Conservation (phyloP, 2,797 vertebrate species). For the Chrosomus eos region DNA sequence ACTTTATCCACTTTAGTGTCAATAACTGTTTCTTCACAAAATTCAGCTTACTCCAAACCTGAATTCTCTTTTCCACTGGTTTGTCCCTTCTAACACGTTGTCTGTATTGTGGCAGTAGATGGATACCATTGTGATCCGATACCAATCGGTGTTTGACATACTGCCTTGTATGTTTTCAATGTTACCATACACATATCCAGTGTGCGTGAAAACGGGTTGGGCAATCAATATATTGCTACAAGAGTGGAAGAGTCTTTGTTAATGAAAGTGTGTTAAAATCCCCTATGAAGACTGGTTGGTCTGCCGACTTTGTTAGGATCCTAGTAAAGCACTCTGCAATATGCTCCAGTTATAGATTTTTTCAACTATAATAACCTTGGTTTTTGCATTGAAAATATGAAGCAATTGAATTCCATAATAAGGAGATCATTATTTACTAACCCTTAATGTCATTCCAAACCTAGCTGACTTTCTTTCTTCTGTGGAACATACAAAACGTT, state of each 20-base stretch:
- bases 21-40: neutral
- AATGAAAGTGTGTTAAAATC: constrained; percentile 5
- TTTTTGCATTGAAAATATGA: neutral
- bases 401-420: neutral
- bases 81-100: neutral
- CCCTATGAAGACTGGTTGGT: constrained; percentile 10
- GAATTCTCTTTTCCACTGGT: neutral
- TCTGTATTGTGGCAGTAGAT: constrained; percentile 24
- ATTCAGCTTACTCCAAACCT: constrained; percentile 4
- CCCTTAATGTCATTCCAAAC: neutral
- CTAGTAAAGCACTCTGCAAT: constrained; percentile 12
- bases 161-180: constrained; percentile 6
- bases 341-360: too few relatives aligned
- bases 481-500: neutral
- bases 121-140: constrained; percentile 22
- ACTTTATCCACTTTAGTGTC: neutral
- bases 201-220: neutral
- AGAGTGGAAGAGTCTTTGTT: neutral
- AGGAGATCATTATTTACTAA: neutral
- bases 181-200: constrained; percentile 29
- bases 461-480: neutral
- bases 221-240: constrained; percentile 20
- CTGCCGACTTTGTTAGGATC: neutral
- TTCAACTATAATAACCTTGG: too few relatives aligned
- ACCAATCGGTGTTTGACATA: neutral